Conservation (phyloP, 2,113 vertebrate species). For the Lepus europaeus region DNA sequence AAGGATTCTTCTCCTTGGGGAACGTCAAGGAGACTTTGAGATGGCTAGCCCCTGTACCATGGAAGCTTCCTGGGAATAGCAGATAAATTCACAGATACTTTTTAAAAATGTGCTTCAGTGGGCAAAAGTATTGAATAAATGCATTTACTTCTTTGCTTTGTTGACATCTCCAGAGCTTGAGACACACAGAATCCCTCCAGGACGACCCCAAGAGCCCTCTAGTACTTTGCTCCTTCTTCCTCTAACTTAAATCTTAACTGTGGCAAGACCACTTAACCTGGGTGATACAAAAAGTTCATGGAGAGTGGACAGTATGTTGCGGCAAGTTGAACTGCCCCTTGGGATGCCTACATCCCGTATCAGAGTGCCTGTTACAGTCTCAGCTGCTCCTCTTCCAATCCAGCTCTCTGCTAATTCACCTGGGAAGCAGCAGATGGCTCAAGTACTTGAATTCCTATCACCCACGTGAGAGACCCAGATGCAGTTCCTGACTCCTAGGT, state of each 20-base stretch:
- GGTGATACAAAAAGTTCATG: too few species aligned
- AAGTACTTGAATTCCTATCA: too few species aligned
- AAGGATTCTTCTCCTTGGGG: background rate
- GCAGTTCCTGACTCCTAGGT: too few species aligned
- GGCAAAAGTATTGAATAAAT: slow-evolving; percentile 6
- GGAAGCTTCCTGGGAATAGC: background rate
- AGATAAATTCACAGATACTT: background rate
- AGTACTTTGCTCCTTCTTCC: background rate
- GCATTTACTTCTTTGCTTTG: slow-evolving; percentile 38
- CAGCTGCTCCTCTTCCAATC: too few species aligned
- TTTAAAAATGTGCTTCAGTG: background rate
- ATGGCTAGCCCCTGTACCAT: background rate
- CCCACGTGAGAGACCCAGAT: too few species aligned
- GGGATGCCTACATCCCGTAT: too few species aligned
- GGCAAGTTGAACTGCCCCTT: too few species aligned
- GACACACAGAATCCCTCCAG: background rate
- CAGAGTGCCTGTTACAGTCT: too few species aligned
- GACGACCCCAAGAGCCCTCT: background rate
- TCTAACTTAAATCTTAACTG: background rate
- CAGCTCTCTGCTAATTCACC: too few species aligned
- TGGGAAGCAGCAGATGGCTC: too few species aligned
- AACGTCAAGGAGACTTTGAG: background rate
- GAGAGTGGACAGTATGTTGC: too few species aligned
- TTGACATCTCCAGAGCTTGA: slow-evolving; percentile 8
- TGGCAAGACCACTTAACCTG: background rate